These are phyloP conservation scores for Toxotes jaculatrix DNA, from an alignment of 2,113 vertebrate genomes.

Conservation along the genomic window DNA sequence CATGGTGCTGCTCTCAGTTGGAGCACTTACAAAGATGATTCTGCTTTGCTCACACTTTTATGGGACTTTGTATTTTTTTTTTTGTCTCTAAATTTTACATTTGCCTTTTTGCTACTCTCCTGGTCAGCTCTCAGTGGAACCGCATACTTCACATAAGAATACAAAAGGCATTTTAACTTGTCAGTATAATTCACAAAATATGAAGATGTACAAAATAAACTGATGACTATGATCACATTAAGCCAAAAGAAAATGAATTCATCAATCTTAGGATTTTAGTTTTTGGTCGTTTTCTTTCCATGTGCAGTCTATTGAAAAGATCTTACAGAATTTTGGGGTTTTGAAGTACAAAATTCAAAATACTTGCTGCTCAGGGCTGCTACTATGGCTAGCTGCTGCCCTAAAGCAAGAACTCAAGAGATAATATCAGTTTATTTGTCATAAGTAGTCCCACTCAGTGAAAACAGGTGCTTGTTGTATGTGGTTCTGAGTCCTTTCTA, in stretches of 20 bases:
- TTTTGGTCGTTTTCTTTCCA: neutral
- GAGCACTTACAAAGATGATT: conserved; percentile 7
- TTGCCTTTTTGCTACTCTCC: neutral
- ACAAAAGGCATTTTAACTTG: neutral
- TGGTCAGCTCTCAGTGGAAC: neutral
- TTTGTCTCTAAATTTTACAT: conserved; percentile 4
- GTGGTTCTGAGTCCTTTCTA: no score
- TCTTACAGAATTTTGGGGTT: neutral
- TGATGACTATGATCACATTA: neutral
- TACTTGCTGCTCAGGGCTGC: neutral
- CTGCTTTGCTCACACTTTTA: conserved; percentile 14
- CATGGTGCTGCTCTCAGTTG: neutral
- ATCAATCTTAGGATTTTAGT: neutral
- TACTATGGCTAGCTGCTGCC: neutral
- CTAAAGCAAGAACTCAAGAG: no score
- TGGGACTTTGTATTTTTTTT: neutral
- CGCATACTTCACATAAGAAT: neutral
- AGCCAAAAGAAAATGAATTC: neutral
- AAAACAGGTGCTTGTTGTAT: neutral
- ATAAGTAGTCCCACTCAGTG: no score
- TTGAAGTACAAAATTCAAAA: neutral
- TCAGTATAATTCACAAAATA: neutral
- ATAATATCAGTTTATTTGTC: neutral
- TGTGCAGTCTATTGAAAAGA: neutral
- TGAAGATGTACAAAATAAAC: neutral